Evolutionary conservation across 2,888 invertebrate genomes (phyloP), one percentile per base, ranked within the genome.

Genomic region (Monoplex corrugatus): DNA sequence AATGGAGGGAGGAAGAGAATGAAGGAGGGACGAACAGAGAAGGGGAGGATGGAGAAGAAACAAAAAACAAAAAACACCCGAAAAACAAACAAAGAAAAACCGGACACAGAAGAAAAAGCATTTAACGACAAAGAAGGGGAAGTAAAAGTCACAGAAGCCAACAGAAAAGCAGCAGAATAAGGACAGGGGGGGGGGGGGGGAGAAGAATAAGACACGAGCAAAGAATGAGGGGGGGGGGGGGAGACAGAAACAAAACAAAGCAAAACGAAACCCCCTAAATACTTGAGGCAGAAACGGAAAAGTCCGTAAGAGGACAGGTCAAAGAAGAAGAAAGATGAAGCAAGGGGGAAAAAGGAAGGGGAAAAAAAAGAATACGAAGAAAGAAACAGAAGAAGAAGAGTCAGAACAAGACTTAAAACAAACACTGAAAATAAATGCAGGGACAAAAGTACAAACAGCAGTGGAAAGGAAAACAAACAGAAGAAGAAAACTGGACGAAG

Each of bases 201-300:
- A n/a, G n/a, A n/a, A n/a, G n/a, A n/a, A n/a, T n/a, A n/a, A n/a
- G n/a, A n/a, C n/a, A n/a, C n/a, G n/a, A n/a, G n/a, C n/a, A 82
- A 38, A 6, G 23, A 78, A 50, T 38, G 40, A 80, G 13, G 45
- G 32, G 50, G 23, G 35, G 16, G 32, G 35, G 44, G 32, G n/a
- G 75, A 45, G 44, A 2, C 75, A 75, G 78, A 2, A 6, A 44
- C 43, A 44, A 87, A 45, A 87, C 13, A 78, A 75, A 87, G 32
- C 28, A 50, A 50, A 50, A 50, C 8, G 50, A 50, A 50, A 50
- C 10, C 8, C 8, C 8, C 10, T 13, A 50, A 50, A 19, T 13
- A 50, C 10, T 13, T 13, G 50, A 50, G 19, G 50, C 8, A 50
- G 50, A 50, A 50, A 19, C 8, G 19, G 50, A 50, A 50, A 19